Evolutionary conservation across 2,888 invertebrate genomes (phyloP), one percentile per base, ranked within the genome.

Genomic region (Tinea trinotella): DNA sequence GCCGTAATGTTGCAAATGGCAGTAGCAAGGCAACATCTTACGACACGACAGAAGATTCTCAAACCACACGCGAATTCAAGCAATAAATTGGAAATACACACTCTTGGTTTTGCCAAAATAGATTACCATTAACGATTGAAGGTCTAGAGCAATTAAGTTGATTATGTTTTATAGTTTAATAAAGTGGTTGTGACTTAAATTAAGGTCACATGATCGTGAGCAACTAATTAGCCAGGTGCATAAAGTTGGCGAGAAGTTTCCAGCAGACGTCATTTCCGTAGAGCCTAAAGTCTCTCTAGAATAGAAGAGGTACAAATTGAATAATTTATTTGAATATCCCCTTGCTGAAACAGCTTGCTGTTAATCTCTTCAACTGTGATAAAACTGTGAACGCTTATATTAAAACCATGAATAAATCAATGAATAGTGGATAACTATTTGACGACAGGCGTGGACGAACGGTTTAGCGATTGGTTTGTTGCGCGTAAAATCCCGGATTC

Each of bases 1-100:
- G 65, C 59, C 64, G 69, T 76, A 71, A 75, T 76, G 75, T 76
- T 71, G 71, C 68, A 71, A 74, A 24, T 50, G 24, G 50, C 50
- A 50, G 48, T 48, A 17, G 48, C 48, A 48, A 48, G 6, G 46
- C 46, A 18, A 3, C 10, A 18, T 24, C 50, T 50, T 50, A 50
- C 50, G 24, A 22, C 50, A 50, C 19, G 48, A 19, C 19, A 48
- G 2, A 19, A 20, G 2, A n/a, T 2, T 48, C 18, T 48, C 48
- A 18, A 48, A 48, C 48, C 48, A 19, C 48, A 48, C 19, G 18
- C 3, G 48, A 48, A 48, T 15, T 48, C 48, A 19, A 18, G 2
- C n/a, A 48, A 3, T 48, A 48, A 17, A 17, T 19, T 10, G 48
- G 17, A 18, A 48, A 40, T n/a, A 4, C 24, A 24, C 24, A 7